These are phyloP conservation scores for Poeciliopsis gracilis DNA, from an alignment of 2,797 vertebrate species.

Conservation along the genomic window DNA sequence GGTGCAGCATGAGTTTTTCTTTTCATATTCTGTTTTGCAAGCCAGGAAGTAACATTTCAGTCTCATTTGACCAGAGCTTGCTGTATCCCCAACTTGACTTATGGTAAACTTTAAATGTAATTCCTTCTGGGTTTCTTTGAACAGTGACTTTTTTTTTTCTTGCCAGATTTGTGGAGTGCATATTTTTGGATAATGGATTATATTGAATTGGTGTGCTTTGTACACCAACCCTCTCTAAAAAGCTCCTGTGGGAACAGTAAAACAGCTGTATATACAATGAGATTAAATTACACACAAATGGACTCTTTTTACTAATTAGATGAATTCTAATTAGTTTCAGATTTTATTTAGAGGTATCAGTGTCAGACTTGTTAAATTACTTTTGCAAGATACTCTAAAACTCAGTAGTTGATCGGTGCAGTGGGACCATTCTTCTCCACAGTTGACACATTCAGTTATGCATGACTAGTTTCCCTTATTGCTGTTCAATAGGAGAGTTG, in stretches of 20 bases:
- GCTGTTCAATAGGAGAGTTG: background rate
- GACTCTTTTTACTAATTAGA: background rate
- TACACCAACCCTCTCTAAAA: background rate
- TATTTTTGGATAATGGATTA: background rate
- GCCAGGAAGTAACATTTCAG: background rate
- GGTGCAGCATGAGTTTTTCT: background rate
- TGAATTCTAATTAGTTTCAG: background rate
- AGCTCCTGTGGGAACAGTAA: background rate
- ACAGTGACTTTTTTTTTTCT: background rate
- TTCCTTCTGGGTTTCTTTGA: background rate
- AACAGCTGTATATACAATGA: background rate
- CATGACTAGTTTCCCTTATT: background rate
- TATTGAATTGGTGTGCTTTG: background rate
- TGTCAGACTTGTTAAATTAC: background rate
- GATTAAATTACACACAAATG: background rate
- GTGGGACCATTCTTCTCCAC: background rate
- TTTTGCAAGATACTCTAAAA: background rate
- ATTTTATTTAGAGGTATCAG: background rate
- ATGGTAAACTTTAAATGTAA: background rate
- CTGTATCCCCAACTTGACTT: background rate
- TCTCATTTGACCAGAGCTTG: background rate
- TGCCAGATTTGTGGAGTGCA: background rate
- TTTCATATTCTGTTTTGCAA: background rate
- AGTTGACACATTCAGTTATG: background rate
- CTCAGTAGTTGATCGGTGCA: background rate